Percentiles rank a stretch among this genome's conserved stretches.
These are phyloP conservation scores for Poecilia gillii DNA, from an alignment of 2,797 vertebrate genomes.

Conservation along the genomic window DNA sequence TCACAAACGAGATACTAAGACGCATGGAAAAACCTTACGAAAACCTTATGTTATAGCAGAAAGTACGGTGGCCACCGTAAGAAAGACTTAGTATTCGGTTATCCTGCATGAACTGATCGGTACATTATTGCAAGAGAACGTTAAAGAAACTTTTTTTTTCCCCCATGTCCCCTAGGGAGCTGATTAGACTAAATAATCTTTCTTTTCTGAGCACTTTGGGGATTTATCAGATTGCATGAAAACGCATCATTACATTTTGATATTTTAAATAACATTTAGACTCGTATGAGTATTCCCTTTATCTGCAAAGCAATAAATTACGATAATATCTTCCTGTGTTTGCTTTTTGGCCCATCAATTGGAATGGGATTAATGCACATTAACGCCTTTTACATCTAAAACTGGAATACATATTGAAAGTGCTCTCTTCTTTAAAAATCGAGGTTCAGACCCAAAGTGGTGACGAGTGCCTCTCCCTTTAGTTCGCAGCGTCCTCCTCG, in stretches of 20 bases:
- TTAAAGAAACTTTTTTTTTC: too few species aligned
- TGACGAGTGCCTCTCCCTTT: background rate
- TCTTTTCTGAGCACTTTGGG: slow-evolving; percentile 66
- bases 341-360: slow-evolving; percentile 55
- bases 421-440: slow-evolving; percentile 61
- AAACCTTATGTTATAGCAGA: too few species aligned
- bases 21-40: too few species aligned
- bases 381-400: slow-evolving; percentile 53
- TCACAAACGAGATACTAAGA: too few species aligned
- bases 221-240: slow-evolving; percentile 51
- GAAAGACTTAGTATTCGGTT: too few species aligned
- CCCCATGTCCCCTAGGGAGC: slow-evolving; percentile 10
- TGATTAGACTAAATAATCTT: slow-evolving; percentile 49
- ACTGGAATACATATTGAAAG: slow-evolving; percentile 69
- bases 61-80: too few species aligned
- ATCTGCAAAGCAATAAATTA: slow-evolving; percentile 24
- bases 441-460: slow-evolving; percentile 25
- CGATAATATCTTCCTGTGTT: slow-evolving; percentile 29
- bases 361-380: slow-evolving; percentile 63
- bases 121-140: too few species aligned
- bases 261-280: slow-evolving; percentile 19
- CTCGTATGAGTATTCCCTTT: slow-evolving; percentile 16
- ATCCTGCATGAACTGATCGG: too few species aligned
- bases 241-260: slow-evolving; percentile 47
- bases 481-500: slow-evolving; percentile 57